phyloP scores from a whole-genome alignment of 2,888 invertebrate species.

The Caenorhabditis macrosperma region DNA sequence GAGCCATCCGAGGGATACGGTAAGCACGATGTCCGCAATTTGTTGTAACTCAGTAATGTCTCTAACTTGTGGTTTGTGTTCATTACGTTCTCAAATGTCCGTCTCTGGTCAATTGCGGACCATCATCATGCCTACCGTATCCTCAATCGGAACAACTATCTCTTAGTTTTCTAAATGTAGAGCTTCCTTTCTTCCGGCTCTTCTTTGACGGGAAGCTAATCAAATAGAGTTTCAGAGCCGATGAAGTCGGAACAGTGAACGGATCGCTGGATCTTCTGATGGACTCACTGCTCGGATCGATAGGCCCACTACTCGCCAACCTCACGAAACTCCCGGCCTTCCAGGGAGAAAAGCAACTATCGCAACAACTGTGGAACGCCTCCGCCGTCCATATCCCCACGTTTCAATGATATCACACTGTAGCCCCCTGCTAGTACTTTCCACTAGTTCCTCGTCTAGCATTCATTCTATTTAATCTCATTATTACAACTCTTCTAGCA shows the following conservation, averaged over 20 bases:
- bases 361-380: constrained; percentile 70
- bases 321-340: constrained; percentile 66
- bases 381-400: constrained; percentile 74
- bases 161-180: background rate
- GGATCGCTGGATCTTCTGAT: constrained; percentile 76
- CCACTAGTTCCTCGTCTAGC: too few relatives aligned
- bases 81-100: background rate
- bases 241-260: constrained; percentile 73
- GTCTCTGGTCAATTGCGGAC: background rate
- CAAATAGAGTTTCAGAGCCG: constrained; percentile 60
- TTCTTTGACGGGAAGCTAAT: background rate
- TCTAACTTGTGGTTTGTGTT: background rate
- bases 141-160: background rate
- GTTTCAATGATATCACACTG: constrained; percentile 65
- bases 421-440: too few relatives aligned
- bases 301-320: constrained; percentile 71
- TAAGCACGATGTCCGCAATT: constrained; percentile 4
- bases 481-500: too few relatives aligned
- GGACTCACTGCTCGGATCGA: constrained; percentile 74
- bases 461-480: too few relatives aligned
- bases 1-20: background rate
- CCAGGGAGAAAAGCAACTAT: constrained; percentile 47
- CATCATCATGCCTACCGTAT: background rate
- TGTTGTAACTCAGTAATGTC: background rate
- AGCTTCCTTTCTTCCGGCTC: too few relatives aligned